These are phyloP conservation scores for Leucophenga montana DNA, from an alignment of 2,888 invertebrate genomes.

Conservation along the genomic window DNA sequence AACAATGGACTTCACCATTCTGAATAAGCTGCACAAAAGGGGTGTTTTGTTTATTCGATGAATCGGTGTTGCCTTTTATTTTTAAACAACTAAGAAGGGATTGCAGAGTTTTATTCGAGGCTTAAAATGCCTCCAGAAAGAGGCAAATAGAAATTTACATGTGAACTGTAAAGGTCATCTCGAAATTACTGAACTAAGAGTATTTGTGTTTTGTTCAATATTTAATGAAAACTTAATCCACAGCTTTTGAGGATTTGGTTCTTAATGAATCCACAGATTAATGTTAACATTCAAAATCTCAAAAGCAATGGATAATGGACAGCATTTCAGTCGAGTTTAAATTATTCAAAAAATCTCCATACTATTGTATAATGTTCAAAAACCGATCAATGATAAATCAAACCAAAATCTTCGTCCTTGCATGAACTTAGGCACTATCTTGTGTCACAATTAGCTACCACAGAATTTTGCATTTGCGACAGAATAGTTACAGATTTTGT, in stretches of 20 bases:
- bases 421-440: too few species aligned
- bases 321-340: too few species aligned
- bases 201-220: too few species aligned
- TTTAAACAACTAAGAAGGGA: not conserved
- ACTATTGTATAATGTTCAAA: too few species aligned
- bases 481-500: too few species aligned
- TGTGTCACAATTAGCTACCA: too few species aligned
- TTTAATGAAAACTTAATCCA: slow-evolving; percentile 22
- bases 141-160: slow-evolving; percentile 7
- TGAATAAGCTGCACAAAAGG: too few species aligned
- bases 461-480: too few species aligned
- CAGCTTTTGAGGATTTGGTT: not conserved
- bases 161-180: slow-evolving; percentile 15
- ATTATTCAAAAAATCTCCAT: too few species aligned
- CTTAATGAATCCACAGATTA: not conserved
- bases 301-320: not conserved
- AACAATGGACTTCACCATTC: too few species aligned
- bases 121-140: not conserved
- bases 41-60: not conserved
- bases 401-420: too few species aligned
- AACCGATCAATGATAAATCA: too few species aligned
- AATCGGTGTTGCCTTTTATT: not conserved
- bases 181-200: not conserved
- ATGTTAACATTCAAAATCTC: not conserved
- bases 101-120: not conserved